These are phyloP conservation scores for Chanos chanos DNA, from an alignment of 2,797 vertebrate species.

Conservation along the genomic window DNA sequence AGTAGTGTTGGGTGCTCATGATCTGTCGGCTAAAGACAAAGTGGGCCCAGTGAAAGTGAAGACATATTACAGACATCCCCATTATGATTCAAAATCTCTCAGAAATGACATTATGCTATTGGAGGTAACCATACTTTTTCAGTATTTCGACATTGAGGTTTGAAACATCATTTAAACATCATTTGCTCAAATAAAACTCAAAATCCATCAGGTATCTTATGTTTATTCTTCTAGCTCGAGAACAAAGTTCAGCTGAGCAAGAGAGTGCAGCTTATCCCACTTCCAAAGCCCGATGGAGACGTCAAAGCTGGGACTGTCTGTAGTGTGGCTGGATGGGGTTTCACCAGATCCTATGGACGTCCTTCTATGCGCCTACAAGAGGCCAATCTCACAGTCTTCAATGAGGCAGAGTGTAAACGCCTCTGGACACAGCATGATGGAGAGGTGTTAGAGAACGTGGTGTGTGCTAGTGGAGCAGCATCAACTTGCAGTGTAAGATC, in stretches of 20 bases:
- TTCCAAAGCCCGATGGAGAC: background rate
- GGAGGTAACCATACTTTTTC: conserved; percentile 22
- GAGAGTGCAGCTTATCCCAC: background rate
- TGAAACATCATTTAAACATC: no score
- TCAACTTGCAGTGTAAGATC: conserved; percentile 9
- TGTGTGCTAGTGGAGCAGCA: background rate
- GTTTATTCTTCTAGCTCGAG: conserved; percentile 2
- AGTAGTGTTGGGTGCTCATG: conserved; percentile 26
- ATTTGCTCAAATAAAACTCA: no score
- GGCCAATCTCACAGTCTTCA: background rate
- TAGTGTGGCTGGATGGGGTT: conserved; percentile 13
- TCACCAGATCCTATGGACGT: background rate
- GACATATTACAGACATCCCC: conserved; percentile 27
- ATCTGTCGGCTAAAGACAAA: background rate
- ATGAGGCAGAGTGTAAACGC: background rate
- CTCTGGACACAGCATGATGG: no score
- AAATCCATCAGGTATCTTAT: no score
- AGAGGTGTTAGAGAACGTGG: background rate
- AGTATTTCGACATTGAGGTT: background rate
- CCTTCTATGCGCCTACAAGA: background rate
- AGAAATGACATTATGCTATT: conserved; percentile 44
- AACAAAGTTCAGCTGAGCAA: background rate
- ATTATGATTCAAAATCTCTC: background rate
- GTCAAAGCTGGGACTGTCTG: background rate
- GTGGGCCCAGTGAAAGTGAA: conserved; percentile 10